These are phyloP conservation scores for Sycophila texana DNA, from an alignment of 2,888 invertebrate genomes.

Conservation along the genomic window DNA sequence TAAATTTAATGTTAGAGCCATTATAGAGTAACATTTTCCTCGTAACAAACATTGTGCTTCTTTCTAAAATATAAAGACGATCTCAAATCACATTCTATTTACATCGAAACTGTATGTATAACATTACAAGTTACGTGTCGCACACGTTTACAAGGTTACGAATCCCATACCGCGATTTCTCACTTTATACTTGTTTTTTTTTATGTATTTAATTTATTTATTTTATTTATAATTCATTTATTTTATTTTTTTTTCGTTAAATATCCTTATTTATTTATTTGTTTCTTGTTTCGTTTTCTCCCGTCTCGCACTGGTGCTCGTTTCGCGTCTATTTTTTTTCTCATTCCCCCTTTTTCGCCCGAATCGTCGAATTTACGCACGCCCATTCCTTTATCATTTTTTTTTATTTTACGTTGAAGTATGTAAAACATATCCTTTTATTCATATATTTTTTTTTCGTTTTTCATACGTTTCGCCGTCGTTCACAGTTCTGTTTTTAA, in stretches of 20 bases:
- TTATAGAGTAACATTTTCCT: constrained; percentile 57
- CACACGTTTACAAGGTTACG: constrained; percentile 53
- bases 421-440: background rate
- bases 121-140: constrained; percentile 55
- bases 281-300: constrained; percentile 18
- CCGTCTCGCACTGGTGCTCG: constrained; percentile 11
- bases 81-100: constrained; percentile 58
- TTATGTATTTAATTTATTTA: constrained; percentile 9
- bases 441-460: constrained; percentile 2
- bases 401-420: background rate
- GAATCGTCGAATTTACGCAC: constrained; percentile 11
- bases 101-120: constrained; percentile 57
- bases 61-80: constrained; percentile 59
- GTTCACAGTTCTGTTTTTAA: background rate
- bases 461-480: background rate
- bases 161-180: constrained; percentile 48
- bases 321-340: constrained; percentile 12
- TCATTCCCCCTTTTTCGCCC: constrained; percentile 17
- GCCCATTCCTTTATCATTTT: background rate
- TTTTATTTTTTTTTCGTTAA: constrained; percentile 2
- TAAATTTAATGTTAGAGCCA: constrained; percentile 58
- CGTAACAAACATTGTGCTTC: constrained; percentile 58
- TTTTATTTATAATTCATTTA: constrained; percentile 11
- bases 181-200: constrained; percentile 37
- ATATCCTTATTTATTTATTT: constrained; percentile 2